Percentiles rank a stretch among this genome's conserved stretches.
phyloP scores from a whole-genome alignment of 2,888 invertebrate genomes.

The Apotomis capreana region DNA sequence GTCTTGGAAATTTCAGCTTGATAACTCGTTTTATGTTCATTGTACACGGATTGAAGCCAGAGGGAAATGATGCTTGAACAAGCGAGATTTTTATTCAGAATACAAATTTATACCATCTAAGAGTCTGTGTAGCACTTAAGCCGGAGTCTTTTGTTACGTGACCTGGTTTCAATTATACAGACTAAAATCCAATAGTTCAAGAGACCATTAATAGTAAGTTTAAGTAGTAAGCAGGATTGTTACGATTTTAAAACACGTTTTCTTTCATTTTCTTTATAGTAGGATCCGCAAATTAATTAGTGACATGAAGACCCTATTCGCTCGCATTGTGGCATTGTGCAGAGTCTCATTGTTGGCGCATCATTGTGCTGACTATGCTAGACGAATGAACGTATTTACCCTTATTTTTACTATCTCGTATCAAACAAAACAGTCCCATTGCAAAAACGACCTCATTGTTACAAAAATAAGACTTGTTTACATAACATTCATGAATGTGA shows the following conservation, averaged over 20 bases:
- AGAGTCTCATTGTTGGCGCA: conserved; percentile 31
- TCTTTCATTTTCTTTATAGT: conserved; percentile 9
- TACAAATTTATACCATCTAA: not conserved
- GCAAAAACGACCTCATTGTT: not conserved
- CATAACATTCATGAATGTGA: not conserved
- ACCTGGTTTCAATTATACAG: conserved; percentile 5
- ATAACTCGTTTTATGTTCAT: conserved; percentile 36
- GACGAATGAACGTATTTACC: conserved; percentile 30
- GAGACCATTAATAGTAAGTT: not conserved
- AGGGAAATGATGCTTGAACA: conserved; percentile 13
- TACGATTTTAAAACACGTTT: conserved; percentile 7
- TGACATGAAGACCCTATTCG: conserved; percentile 62
- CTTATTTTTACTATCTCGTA: conserved; percentile 2
- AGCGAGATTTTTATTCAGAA: conserved; percentile 16
- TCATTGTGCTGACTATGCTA: conserved; percentile 31
- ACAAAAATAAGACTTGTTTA: not conserved
- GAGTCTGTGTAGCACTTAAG: not conserved
- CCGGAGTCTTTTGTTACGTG: conserved; percentile 2
- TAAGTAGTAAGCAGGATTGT: conserved; percentile 1
- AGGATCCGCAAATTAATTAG: conserved; percentile 63
- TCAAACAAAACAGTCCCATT: not conserved
- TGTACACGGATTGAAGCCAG: conserved; percentile 21
- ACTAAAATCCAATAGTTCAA: conserved; percentile 10
- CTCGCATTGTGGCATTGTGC: conserved; percentile 66
- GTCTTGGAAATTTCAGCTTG: conserved; percentile 27